Conservation (phyloP, 2,888 invertebrate species). For the Acronicta alni region DNA sequence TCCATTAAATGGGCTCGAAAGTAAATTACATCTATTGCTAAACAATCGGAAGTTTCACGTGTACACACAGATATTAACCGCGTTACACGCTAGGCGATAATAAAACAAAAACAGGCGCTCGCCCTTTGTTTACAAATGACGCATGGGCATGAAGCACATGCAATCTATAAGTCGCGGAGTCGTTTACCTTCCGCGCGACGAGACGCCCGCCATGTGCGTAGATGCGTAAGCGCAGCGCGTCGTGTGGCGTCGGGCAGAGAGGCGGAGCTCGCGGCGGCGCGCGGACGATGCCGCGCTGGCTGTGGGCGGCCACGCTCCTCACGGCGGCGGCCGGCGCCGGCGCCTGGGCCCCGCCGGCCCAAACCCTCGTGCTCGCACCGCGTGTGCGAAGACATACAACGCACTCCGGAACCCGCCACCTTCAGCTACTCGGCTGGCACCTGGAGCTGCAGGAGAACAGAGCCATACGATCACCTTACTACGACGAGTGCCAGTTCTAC, state of each 20-base stretch:
- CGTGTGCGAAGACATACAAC: constrained; percentile 64
- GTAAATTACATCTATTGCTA: constrained; percentile 18
- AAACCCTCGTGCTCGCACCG: constrained; percentile 61
- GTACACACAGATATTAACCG: constrained; percentile 48
- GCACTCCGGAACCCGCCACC: constrained; percentile 64
- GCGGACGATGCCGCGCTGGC: constrained; percentile 85
- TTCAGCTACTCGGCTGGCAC: constrained; percentile 81
- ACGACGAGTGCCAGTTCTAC: constrained; percentile 83
- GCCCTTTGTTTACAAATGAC: constrained; percentile 89
- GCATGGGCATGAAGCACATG: constrained; percentile 83
- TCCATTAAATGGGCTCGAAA: constrained; percentile 8
- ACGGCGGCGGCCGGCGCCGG: constrained; percentile 65
- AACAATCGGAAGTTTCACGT: constrained; percentile 36
- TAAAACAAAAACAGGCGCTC: constrained; percentile 80
- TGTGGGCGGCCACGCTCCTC: constrained; percentile 78
- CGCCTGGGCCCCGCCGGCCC: constrained; percentile 68
- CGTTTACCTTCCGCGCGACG: constrained; percentile 87
- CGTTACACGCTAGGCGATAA: constrained; percentile 72
- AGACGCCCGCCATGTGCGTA: constrained; percentile 86
- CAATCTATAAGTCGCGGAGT: constrained; percentile 85
- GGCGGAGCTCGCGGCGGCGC: constrained; percentile 80
- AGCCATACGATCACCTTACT: constrained; percentile 82
- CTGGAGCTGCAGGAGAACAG: constrained; percentile 80
- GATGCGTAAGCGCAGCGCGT: constrained; percentile 81
- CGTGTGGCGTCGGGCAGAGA: constrained; percentile 73